These are phyloP conservation scores for Ectemnius lituratus DNA, from an alignment of 2,888 invertebrate species.

Conservation along the genomic window DNA sequence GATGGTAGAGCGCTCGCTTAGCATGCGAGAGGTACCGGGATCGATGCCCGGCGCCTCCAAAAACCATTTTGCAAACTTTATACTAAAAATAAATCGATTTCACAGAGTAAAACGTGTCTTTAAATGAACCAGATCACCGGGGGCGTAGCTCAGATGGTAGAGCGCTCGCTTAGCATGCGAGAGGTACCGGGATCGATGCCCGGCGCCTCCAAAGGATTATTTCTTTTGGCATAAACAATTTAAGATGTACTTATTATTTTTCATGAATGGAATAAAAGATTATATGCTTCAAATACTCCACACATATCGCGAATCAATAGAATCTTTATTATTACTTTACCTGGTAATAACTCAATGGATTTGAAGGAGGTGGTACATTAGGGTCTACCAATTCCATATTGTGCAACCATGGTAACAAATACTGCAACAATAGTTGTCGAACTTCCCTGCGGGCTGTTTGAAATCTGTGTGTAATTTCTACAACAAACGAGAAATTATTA, in stretches of 20 bases:
- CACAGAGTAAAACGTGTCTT: background rate
- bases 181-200: conserved; percentile 76
- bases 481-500: conserved; percentile 52
- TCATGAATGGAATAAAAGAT: too few relatives aligned
- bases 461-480: conserved; percentile 97
- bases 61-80: conserved; percentile 51
- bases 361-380: conserved; percentile 92
- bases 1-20: conserved; percentile 77
- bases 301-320: background rate
- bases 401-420: conserved; percentile 97
- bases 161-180: conserved; percentile 77
- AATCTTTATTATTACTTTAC: conserved; percentile 77
- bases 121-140: conserved; percentile 42
- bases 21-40: conserved; percentile 77
- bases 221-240: too few relatives aligned
- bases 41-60: conserved; percentile 75
- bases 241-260: too few relatives aligned
- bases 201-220: conserved; percentile 68
- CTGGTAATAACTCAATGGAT: conserved; percentile 91
- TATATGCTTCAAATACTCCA: background rate
- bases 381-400: conserved; percentile 99
- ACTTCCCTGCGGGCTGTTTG: conserved; percentile 97
- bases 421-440: conserved; percentile 92
- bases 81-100: conserved; percentile 29
- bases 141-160: conserved; percentile 77